These are phyloP conservation scores for Bombus haemorrhoidalis DNA, from an alignment of 1,140 invertebrate genomes.

Conservation along the genomic window DNA sequence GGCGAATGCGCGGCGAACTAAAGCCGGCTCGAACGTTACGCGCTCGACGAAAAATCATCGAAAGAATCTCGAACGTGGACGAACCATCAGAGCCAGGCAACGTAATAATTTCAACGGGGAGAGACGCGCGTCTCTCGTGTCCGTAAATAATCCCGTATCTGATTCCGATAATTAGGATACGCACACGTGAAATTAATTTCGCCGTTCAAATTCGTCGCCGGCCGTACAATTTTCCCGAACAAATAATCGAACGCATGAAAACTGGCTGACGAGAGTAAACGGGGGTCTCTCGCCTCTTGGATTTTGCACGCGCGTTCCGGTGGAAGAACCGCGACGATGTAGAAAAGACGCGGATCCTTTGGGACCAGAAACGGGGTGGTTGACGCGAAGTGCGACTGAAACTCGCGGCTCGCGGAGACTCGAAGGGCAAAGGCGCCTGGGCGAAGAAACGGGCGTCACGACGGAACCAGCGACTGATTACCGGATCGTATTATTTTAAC, in stretches of 20 bases:
- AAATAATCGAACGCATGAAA: conserved; percentile 4
- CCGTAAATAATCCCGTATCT: conserved; percentile 14
- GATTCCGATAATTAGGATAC: conserved; percentile 28
- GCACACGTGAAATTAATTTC: conserved; percentile 33
- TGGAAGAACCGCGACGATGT: not conserved
- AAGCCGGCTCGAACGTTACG: too few species aligned
- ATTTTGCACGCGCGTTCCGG: not conserved
- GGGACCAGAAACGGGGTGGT: too few species aligned
- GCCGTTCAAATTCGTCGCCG: not conserved
- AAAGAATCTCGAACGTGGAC: not conserved
- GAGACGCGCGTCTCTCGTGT: not conserved
- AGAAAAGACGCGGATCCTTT: too few species aligned
- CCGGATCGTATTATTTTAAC: conserved; percentile 43
- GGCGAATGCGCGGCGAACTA: not conserved
- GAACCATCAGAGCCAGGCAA: not conserved
- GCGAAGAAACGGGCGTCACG: not conserved
- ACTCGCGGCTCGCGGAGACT: not conserved
- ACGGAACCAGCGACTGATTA: conserved; percentile 14
- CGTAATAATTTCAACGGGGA: not conserved
- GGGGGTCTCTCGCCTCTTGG: not conserved
- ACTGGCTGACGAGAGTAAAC: not conserved
- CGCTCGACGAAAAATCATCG: not conserved
- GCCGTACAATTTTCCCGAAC: conserved; percentile 10
- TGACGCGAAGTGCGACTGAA: too few species aligned
- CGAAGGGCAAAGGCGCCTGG: too few species aligned